Base-by-base conservation (phyloP, 1,140 invertebrate genomes). In the Papilio aristodemus region DNA sequence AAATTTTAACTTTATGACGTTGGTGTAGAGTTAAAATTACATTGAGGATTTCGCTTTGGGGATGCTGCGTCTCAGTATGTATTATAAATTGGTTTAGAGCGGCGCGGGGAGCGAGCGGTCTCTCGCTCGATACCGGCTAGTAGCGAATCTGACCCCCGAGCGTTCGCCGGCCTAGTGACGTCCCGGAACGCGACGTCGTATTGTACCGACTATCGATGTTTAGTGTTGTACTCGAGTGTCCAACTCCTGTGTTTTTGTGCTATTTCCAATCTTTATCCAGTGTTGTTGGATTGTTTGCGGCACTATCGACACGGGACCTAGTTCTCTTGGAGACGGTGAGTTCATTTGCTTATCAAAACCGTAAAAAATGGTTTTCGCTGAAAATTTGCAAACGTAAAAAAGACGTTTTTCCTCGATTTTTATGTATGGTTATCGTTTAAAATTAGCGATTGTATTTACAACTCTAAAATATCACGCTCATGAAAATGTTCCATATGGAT, bases 11-110 rank as follows among this genome's bases (percentile, higher is more conserved):
- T 62, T 19, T 82, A 74, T 36, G n/a, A 0, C 1, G 8, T 2
- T 38, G 6, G 68, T 0, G 3, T 72, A 84, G 67, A 77, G 84
- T 84, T 68, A 72, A 67, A 54, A 72, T 79, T 83, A 13, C 67
- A n/a, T 62, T 70, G 78, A 22, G 63, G 38, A 57, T 38, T 54
- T 62, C 58, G 14, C 39, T 54, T 71, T 69, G 78, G 87, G 89
- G 89, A 91, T 91, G 89, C 89, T 91, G 89, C 87, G 85, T 83
- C 86, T 87, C 85, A 78, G 89, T 91, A 91, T 91, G 89, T 91
- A 91, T 91, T 91, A 91, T 91, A 89, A 91, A 91, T 91, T 90
- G 88, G 87, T 90, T 90, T 89, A 90, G 86, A 88, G 86, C 74
- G 82, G 89, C 80, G 86, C 80, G 84, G 88, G 87, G 82, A 85